Base-by-base conservation (phyloP, 2,888 invertebrate species). In the Acanthoscelides obtectus region DNA sequence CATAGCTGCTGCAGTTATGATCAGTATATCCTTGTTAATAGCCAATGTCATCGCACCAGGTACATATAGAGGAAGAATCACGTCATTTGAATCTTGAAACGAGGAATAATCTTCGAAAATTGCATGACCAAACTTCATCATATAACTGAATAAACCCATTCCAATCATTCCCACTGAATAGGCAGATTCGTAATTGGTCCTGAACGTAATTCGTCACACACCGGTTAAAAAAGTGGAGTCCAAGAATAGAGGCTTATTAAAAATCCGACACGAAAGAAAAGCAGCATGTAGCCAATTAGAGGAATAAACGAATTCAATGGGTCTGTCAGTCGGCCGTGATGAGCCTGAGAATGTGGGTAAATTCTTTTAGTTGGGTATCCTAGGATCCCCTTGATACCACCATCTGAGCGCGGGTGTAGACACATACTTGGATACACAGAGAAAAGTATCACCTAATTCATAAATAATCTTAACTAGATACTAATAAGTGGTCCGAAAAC, bases 271-370 rank as follows among this genome's bases (percentile, higher is more conserved):
- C 73, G 75, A 73, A 78, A 75, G 76, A 75, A 74, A 74, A 76
- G 74, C 79, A 78, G 79, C 79, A 75, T 79, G 79, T 75, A 75
- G 79, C 79, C 79, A 79, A 79, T 79, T 79, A 79, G 75, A 75
- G 73, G 73, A 76, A 76, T 77, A 77, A 78, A 78, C 75, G 76
- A 73, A 79, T 78, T 78, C 76, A 77, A 79, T 76, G 75, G 78
- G 76, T 70, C 76, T 78, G 77, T 77, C 77, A 76, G 75, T 75
- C 76, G 70, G 71, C 73, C 75, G 73, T 78, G 79, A 79, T 75
- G 77, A 79, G 77, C 76, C 76, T 79, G 79, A 78, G 77, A 79
- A 77, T 72, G 72, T 73, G 74, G 76, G 73, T 76, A 71, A 69
- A 73, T 70, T 73, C 72, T 69, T 69, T 68, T 74, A 74, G 75